Percentiles rank a stretch among this genome's conserved stretches.
Evolutionary conservation across 2,113 vertebrate genomes (phyloP).

Genomic region (Hucho hucho): DNA sequence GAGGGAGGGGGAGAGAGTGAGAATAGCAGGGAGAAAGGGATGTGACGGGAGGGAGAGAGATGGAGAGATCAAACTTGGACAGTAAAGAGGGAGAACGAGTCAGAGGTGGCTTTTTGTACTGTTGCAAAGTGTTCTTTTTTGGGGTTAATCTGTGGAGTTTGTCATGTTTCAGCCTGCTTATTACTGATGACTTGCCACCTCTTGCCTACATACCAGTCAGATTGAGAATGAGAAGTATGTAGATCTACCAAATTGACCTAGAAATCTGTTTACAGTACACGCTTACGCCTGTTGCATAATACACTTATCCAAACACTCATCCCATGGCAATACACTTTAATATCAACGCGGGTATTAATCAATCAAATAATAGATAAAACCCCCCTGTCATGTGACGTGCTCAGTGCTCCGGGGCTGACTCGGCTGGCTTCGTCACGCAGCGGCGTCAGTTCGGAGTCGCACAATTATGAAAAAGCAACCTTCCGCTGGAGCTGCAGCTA

Average conservation of each 20-base stretch:
- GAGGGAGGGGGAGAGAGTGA: not conserved
- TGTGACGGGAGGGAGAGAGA: too few relatives aligned
- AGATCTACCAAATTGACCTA: too few relatives aligned
- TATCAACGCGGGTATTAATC: too few relatives aligned
- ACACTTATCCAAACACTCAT: too few relatives aligned
- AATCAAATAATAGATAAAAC: constrained; percentile 12
- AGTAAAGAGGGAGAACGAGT: too few relatives aligned
- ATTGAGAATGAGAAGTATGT: not conserved
- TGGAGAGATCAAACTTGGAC: too few relatives aligned
- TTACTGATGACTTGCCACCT: too few relatives aligned
- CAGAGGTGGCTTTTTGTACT: not conserved
- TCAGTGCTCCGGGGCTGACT: constrained; percentile 61
- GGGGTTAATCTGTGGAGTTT: not conserved
- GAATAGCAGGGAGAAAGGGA: not conserved
- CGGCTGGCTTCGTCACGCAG: constrained; percentile 72
- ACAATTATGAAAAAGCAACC: constrained; percentile 92
- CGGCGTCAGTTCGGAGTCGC: constrained; percentile 85
- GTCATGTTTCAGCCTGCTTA: not conserved
- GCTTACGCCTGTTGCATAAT: too few relatives aligned
- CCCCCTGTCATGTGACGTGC: constrained; percentile 71
- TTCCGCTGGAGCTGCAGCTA: constrained; percentile 83
- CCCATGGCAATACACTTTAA: too few relatives aligned
- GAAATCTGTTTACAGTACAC: too few relatives aligned
- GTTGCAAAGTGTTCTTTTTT: not conserved
- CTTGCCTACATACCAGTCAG: not conserved